Base-by-base conservation (phyloP, 2,888 invertebrate genomes). In the Eumacrocentrus americanus region DNA sequence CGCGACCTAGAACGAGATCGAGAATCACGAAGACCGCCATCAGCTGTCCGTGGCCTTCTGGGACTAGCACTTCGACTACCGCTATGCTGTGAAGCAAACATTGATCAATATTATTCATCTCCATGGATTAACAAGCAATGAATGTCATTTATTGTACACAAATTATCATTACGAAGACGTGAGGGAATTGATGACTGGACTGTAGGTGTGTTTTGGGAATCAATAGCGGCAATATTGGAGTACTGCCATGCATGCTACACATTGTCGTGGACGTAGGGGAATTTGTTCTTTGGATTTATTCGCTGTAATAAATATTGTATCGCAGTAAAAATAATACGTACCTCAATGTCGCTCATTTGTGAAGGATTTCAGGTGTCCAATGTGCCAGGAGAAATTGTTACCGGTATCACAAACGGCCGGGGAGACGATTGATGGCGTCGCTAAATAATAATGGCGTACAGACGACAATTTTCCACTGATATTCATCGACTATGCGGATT, bases 1-100 rank as follows among this genome's bases (percentile, higher is more conserved):
- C 82, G 72, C 71, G 77, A 73, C 77, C 83, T 70, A 71, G 79
- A 73, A 75, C 75, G 76, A 11, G 81, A 80, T 18, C 79, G 72
- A 0, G 79, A 80, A 37, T 79, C 77, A 20, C 76, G 75, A 20
- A 73, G 67, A 22, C 72, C 78, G 12, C 75, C 74, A 29, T 72
- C 76, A n/a, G 66, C 67, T 2, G 71, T 70, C 18, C 78, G 66
- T 14, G 76, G 72, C 47, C 78, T 70, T 34, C 78, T 67, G 2
- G 80, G 79, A 64, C 79, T 79, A 3, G 76, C 70, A 44, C 80
- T 79, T 7, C 74, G 72, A 63, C 79, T 78, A 16, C 73, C 72
- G 60, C 77, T 75, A 66, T 79, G 68, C 75, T 79, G 61, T 54
- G 7, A 65, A 63, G 40, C 29, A 35, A 20, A 63, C 53, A n/a